Evolutionary conservation across 2,797 vertebrate species (phyloP).

Genomic region (Macroramphosus scolopax): DNA sequence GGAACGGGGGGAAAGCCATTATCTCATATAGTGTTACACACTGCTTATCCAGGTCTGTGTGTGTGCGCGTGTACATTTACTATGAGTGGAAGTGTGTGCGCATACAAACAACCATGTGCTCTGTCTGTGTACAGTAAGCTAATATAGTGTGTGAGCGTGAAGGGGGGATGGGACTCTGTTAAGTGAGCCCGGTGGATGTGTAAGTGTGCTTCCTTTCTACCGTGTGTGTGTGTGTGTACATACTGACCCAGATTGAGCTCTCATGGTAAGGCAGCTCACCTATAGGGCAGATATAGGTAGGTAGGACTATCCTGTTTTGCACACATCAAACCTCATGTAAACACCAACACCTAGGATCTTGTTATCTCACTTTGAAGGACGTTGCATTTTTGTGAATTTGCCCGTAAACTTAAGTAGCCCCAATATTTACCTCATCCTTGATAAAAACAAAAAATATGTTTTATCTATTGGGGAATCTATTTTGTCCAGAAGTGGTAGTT

Average conservation of each 20-base stretch:
- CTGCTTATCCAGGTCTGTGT: conserved; percentile 28
- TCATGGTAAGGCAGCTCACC: conserved; percentile 47
- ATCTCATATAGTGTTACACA: conserved; percentile 41
- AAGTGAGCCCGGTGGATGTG: conserved; percentile 41
- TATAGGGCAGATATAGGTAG: conserved; percentile 19
- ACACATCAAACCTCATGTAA: background rate
- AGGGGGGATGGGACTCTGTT: conserved; percentile 45
- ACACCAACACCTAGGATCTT: background rate
- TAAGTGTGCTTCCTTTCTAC: conserved; percentile 22
- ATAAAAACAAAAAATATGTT: too few species aligned
- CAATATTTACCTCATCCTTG: background rate
- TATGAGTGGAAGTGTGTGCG: conserved; percentile 21
- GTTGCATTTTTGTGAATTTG: background rate
- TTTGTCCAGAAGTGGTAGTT: too few species aligned
- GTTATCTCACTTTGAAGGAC: background rate
- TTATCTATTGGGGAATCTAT: too few species aligned
- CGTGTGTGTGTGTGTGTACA: conserved; percentile 16
- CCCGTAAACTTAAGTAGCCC: too few species aligned
- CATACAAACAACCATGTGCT: conserved; percentile 41
- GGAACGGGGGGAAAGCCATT: conserved; percentile 31
- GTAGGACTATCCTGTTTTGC: too few species aligned
- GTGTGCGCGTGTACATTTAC: too few species aligned
- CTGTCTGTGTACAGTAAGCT: conserved; percentile 54
- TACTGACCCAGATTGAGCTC: conserved; percentile 62
- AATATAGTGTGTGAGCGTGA: conserved; percentile 51